Evolutionary conservation across 2,113 vertebrate genomes (phyloP).

Genomic region (Marcusenius ussheri): DNA sequence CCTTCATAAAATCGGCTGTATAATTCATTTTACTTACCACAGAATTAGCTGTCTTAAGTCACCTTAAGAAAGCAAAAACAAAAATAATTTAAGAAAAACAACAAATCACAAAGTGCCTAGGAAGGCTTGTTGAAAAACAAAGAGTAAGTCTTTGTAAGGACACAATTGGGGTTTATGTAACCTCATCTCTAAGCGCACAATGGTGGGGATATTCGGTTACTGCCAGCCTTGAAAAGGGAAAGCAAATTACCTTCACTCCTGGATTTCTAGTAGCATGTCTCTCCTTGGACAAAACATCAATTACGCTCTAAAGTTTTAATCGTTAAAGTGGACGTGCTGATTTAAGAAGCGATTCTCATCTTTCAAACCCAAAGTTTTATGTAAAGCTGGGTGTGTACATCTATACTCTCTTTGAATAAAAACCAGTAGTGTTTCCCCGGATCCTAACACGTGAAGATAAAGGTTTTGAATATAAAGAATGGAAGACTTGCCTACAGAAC

Average conservation of each 20-base stretch:
- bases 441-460: neutral
- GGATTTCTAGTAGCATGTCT: slow-evolving; percentile 42
- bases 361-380: neutral
- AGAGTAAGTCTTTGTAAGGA: slow-evolving; percentile 26
- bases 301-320: slow-evolving; percentile 39
- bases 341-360: neutral
- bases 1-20: neutral
- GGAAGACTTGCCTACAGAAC: slow-evolving; percentile 68
- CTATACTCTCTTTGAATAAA: neutral
- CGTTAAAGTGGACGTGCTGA: slow-evolving; percentile 8
- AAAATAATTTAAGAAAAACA: slow-evolving; percentile 49
- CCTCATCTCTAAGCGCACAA: slow-evolving; percentile 52
- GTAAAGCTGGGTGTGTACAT: neutral
- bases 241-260: slow-evolving; percentile 43
- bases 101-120: slow-evolving; percentile 30
- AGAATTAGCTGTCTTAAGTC: slow-evolving; percentile 75
- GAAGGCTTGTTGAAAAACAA: slow-evolving; percentile 36
- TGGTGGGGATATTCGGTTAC: slow-evolving; percentile 56
- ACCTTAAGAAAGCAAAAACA: slow-evolving; percentile 54
- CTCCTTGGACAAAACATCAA: slow-evolving; percentile 43
- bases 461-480: neutral
- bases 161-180: slow-evolving; percentile 41
- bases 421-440: neutral
- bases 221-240: slow-evolving; percentile 52
- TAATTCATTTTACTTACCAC: slow-evolving; percentile 62